phyloP scores from a whole-genome alignment of 2,113 vertebrate genomes.

The Engystomops pustulosus region DNA sequence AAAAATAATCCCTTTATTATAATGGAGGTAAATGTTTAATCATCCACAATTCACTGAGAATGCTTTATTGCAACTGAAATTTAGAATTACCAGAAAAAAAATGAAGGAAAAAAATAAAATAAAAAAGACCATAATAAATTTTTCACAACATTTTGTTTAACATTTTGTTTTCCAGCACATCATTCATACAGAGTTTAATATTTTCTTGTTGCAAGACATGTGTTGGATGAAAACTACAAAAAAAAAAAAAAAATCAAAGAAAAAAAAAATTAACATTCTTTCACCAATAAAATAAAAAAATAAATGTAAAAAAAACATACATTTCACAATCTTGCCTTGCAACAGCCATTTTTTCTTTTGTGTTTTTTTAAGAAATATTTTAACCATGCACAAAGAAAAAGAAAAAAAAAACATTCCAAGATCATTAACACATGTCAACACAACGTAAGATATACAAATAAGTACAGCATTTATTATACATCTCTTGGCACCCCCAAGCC shows the following conservation, averaged over 20 bases:
- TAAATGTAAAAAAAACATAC: constrained; percentile 34
- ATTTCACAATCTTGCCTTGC: constrained; percentile 52
- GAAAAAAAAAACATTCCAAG: constrained; percentile 54
- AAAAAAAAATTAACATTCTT: constrained; percentile 5
- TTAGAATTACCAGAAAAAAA: constrained; percentile 28
- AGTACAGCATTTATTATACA: constrained; percentile 59
- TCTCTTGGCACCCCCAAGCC: constrained; percentile 51
- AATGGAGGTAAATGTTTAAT: constrained; percentile 19
- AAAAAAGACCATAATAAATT: constrained; percentile 38
- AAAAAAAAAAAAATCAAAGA: constrained; percentile 1
- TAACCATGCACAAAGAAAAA: constrained; percentile 48
- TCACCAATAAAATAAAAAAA: constrained; percentile 30
- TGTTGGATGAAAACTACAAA: constrained; percentile 32
- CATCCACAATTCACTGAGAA: constrained; percentile 34
- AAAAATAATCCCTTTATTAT: constrained; percentile 9
- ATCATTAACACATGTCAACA: constrained; percentile 59
- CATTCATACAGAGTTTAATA: constrained; percentile 56
- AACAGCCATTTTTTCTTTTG: constrained; percentile 24
- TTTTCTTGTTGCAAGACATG: constrained; percentile 43
- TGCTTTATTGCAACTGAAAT: constrained; percentile 52
- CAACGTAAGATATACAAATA: constrained; percentile 58
- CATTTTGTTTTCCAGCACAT: constrained; percentile 53
- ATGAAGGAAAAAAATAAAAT: background rate
- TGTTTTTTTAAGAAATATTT: constrained; percentile 51
- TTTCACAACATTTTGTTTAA: constrained; percentile 47